Percentiles rank a stretch among this genome's conserved stretches.
Evolutionary conservation across 2,113 vertebrate genomes (phyloP).

Genomic region (Caracal caracal): DNA sequence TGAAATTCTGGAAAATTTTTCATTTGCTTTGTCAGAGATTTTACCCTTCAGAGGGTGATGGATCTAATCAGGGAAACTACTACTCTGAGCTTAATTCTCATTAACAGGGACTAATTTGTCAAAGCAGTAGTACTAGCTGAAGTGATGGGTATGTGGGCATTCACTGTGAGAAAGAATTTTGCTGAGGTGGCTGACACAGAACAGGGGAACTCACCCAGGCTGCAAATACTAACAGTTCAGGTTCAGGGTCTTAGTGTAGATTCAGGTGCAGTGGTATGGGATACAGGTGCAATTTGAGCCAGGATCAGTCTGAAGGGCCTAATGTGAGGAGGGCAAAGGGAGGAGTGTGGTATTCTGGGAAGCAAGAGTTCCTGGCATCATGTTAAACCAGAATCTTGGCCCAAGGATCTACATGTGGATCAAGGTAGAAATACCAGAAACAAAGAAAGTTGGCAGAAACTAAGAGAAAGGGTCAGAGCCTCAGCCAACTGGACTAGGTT

Average conservation of each 20-base stretch:
- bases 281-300: not conserved
- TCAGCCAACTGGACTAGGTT: constrained; percentile 44
- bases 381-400: constrained; percentile 2
- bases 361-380: constrained; percentile 17
- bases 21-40: constrained; percentile 44
- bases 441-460: constrained; percentile 45
- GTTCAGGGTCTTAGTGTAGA: not conserved
- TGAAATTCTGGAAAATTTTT: constrained; percentile 28
- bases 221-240: not conserved
- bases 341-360: not conserved
- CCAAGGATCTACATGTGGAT: not conserved
- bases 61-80: not conserved
- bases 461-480: constrained; percentile 11
- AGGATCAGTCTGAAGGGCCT: not conserved
- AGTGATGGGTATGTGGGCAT: constrained; percentile 9
- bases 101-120: constrained; percentile 49
- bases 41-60: not conserved
- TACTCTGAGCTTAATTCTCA: constrained; percentile 17
- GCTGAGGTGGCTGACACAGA: not conserved
- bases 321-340: not conserved
- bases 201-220: not conserved
- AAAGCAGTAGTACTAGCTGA: not conserved
- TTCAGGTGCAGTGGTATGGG: not conserved
- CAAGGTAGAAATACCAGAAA: constrained; percentile 48
- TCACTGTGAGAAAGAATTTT: constrained; percentile 23